phyloP scores from a whole-genome alignment of 2,113 vertebrate species.

The Oncorhynchus keta region DNA sequence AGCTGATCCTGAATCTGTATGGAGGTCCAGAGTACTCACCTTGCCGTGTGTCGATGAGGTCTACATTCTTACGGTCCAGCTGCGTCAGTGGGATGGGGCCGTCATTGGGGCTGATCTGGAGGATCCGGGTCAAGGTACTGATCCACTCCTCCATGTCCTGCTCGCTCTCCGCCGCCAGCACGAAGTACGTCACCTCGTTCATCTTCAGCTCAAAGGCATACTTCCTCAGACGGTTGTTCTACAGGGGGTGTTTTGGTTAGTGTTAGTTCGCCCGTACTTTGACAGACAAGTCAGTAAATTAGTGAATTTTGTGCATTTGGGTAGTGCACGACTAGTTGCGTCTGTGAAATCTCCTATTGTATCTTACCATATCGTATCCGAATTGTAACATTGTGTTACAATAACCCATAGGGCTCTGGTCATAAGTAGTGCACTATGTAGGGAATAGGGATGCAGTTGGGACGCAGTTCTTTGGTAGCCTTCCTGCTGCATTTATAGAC shows the following conservation, averaged over 20 bases:
- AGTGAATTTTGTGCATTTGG: too few relatives aligned
- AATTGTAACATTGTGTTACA: too few relatives aligned
- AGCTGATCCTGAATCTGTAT: too few relatives aligned
- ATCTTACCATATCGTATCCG: too few relatives aligned
- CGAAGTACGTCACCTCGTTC: constrained; percentile 98
- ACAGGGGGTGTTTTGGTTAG: not conserved
- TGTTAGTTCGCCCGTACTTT: not conserved
- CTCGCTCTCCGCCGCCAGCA: constrained; percentile 96
- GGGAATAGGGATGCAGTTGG: too few relatives aligned
- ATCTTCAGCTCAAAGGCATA: constrained; percentile 98
- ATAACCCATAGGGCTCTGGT: too few relatives aligned
- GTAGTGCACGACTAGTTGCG: too few relatives aligned
- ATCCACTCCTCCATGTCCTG: constrained; percentile 99
- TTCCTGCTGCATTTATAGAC: too few relatives aligned
- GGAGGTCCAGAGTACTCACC: constrained; percentile 68
- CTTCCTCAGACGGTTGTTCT: constrained; percentile 92
- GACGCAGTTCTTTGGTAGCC: too few relatives aligned
- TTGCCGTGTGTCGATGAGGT: constrained; percentile 86
- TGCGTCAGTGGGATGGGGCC: constrained; percentile 48
- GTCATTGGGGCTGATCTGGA: constrained; percentile 94
- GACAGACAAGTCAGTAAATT: not conserved
- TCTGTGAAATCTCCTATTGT: too few relatives aligned
- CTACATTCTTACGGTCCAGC: constrained; percentile 87
- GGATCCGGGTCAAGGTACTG: constrained; percentile 88
- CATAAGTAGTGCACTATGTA: too few relatives aligned